Conservation (phyloP, 2,888 invertebrate species). For the Scaptomyza polygonia region DNA sequence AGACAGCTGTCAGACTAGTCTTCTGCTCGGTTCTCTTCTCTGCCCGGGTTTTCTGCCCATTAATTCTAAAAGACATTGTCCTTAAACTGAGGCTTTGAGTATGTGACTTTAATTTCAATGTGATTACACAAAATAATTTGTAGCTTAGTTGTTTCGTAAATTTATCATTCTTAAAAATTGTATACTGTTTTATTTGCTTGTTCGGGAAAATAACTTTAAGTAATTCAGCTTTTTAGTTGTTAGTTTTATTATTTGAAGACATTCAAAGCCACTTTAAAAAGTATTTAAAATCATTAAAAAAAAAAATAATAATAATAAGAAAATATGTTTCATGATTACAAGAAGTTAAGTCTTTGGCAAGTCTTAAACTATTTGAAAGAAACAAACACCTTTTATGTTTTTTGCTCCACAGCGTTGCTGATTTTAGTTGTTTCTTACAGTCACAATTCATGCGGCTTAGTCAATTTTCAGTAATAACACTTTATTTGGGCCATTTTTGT, state of each 20-base stretch:
- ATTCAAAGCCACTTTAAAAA: too few relatives aligned
- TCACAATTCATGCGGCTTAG: constrained; percentile 60
- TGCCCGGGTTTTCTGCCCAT: not conserved
- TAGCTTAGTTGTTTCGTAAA: constrained; percentile 19
- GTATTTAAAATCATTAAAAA: too few relatives aligned
- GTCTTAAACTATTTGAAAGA: not conserved
- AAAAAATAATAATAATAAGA: too few relatives aligned
- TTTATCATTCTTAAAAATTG: not conserved
- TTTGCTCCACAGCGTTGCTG: not conserved
- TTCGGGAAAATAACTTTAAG: too few relatives aligned
- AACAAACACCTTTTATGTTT: not conserved
- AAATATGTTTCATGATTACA: too few relatives aligned
- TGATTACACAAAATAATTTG: constrained; percentile 23
- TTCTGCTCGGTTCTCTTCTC: constrained; percentile 15
- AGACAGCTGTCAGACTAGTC: constrained; percentile 54
- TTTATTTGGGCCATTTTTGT: constrained; percentile 72
- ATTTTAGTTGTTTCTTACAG: constrained; percentile 22
- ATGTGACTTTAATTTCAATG: constrained; percentile 19
- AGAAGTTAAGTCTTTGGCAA: too few relatives aligned
- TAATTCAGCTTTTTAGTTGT: not conserved
- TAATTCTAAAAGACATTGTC: constrained; percentile 13
- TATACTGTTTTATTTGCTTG: not conserved
- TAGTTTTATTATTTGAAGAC: too few relatives aligned
- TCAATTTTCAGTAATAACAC: constrained; percentile 77
- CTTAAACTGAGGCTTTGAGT: not conserved